Evolutionary conservation across 2,797 vertebrate genomes (phyloP).

Genomic region (Siniperca obscura): DNA sequence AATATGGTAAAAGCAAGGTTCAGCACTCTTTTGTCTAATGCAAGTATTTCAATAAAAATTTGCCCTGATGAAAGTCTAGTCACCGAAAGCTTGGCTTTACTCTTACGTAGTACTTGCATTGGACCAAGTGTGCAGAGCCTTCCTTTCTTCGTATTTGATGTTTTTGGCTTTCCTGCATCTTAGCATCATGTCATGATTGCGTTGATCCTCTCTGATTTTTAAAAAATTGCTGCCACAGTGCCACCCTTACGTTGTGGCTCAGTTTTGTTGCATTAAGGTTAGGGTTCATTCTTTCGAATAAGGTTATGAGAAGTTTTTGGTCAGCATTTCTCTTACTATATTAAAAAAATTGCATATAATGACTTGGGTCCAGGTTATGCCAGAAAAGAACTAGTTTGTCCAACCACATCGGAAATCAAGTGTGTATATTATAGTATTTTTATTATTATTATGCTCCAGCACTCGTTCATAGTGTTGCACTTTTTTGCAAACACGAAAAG

Average conservation of each 20-base stretch:
- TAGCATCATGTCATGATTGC: background rate
- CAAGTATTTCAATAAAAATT: background rate
- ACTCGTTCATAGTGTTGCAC: background rate
- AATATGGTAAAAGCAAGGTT: background rate
- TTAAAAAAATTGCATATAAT: background rate
- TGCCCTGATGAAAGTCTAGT: background rate
- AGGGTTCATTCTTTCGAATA: background rate
- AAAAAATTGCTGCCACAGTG: background rate
- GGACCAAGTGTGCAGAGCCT: background rate
- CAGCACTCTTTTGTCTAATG: background rate
- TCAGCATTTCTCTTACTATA: background rate
- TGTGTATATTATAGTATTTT: too few species aligned
- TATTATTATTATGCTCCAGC: background rate
- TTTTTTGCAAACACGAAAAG: background rate
- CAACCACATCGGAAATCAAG: background rate
- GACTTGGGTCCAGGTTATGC: background rate
- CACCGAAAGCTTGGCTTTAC: background rate
- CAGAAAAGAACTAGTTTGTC: background rate
- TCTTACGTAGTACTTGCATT: background rate
- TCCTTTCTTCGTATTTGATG: background rate
- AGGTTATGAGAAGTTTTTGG: background rate
- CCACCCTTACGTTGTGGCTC: background rate
- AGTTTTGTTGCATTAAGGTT: background rate
- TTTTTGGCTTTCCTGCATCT: background rate
- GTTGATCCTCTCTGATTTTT: background rate